Evolutionary conservation across 1,140 invertebrate genomes (phyloP).

Genomic region (Drosophila chauvacae): DNA sequence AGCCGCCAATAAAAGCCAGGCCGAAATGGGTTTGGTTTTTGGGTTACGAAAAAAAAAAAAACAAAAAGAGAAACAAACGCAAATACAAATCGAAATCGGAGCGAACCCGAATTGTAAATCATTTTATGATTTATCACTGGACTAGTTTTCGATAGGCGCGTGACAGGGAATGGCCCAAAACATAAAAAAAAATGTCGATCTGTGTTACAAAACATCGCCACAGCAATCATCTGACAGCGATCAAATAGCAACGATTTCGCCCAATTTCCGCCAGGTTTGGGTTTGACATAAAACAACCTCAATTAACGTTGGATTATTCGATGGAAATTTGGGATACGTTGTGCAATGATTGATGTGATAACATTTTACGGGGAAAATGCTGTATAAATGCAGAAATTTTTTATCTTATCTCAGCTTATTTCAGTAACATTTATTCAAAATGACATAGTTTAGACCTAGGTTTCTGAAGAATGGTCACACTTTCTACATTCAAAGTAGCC

Average conservation of each 20-base stretch:
- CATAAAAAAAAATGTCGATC: slow-evolving; percentile 21
- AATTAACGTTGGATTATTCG: slow-evolving; percentile 24
- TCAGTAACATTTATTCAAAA: neutral
- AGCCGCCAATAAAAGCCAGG: slow-evolving; percentile 49
- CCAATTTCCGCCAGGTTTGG: slow-evolving; percentile 11
- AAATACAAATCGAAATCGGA: slow-evolving; percentile 37
- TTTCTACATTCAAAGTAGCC: fast-evolving
- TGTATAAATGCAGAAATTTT: neutral
- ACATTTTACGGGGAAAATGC: slow-evolving; percentile 1
- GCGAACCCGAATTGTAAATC: slow-evolving; percentile 61
- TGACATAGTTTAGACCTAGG: neutral
- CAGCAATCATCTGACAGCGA: slow-evolving; percentile 40
- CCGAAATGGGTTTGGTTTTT: slow-evolving; percentile 49
- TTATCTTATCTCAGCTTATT: too few relatives aligned
- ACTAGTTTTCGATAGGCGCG: slow-evolving; percentile 71
- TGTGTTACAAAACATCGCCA: slow-evolving; percentile 39
- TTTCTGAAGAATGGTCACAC: neutral
- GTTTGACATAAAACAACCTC: slow-evolving; percentile 25
- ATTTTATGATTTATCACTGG: slow-evolving; percentile 72
- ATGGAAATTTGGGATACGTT: slow-evolving; percentile 24
- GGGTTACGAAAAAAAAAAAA: slow-evolving; percentile 52
- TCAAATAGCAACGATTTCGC: slow-evolving; percentile 33
- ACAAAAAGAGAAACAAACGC: slow-evolving; percentile 30
- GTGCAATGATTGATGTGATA: slow-evolving; percentile 16
- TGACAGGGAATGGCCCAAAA: slow-evolving; percentile 52